Evolutionary conservation across 1,140 invertebrate genomes (phyloP).

Genomic region (Ips typographus): DNA sequence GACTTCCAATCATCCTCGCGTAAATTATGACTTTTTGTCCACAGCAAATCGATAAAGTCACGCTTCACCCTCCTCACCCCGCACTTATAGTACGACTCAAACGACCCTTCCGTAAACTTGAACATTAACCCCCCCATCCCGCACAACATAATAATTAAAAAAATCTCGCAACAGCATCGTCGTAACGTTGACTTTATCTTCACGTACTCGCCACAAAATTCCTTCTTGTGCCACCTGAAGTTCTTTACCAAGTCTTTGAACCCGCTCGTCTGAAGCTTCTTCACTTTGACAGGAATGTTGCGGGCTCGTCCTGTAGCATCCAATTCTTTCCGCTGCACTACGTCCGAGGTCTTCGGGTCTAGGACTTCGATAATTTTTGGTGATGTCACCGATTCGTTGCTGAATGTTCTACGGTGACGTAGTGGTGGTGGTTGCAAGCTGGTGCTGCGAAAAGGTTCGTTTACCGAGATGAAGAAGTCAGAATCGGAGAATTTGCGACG

Average conservation of each 20-base stretch:
- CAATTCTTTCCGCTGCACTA: constrained; percentile 40
- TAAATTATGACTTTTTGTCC: constrained; percentile 76
- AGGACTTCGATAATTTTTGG: constrained; percentile 49
- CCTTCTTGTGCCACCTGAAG: constrained; percentile 60
- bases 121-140: constrained; percentile 79
- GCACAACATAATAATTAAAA: constrained; percentile 70
- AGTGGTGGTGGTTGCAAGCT: not conserved
- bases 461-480: not conserved
- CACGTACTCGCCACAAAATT: constrained; percentile 59
- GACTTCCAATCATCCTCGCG: constrained; percentile 87
- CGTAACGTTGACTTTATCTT: constrained; percentile 62
- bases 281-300: not conserved
- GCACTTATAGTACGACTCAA: constrained; percentile 85
- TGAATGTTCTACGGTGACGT: not conserved
- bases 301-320: not conserved
- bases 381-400: constrained; percentile 4
- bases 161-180: constrained; percentile 64
- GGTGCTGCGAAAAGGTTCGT: not conserved
- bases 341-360: constrained; percentile 46
- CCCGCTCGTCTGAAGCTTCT: not conserved
- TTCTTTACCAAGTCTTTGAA: constrained; percentile 9
- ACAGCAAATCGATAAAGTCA: constrained; percentile 80
- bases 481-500: constrained; percentile 38
- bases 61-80: constrained; percentile 82
- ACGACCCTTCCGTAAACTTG: constrained; percentile 75